Evolutionary conservation across 1,140 invertebrate genomes (phyloP).

Genomic region (Pentalonia nigronervosa): DNA sequence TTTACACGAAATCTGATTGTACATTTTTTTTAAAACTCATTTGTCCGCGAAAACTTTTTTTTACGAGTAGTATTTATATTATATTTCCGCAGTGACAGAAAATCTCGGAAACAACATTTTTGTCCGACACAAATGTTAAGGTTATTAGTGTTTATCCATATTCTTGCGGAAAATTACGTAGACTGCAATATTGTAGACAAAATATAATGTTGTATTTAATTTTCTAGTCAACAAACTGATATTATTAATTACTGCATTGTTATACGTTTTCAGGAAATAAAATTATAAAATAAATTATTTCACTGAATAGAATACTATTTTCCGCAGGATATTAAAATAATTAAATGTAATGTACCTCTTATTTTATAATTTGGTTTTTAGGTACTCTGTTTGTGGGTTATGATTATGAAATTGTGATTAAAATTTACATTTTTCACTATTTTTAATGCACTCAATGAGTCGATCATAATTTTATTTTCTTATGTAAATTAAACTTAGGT

Average conservation of each 20-base stretch:
- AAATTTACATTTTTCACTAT: too few species aligned
- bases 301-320: neutral
- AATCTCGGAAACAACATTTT: neutral
- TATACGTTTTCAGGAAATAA: neutral
- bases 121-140: neutral
- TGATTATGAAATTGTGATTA: neutral
- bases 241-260: neutral
- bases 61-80: neutral
- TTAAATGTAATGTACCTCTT: neutral
- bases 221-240: neutral
- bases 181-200: neutral
- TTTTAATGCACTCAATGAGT: too few species aligned
- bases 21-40: slow-evolving; percentile 31
- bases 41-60: neutral
- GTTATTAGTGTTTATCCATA: neutral
- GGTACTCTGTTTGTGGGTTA: neutral
- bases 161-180: neutral
- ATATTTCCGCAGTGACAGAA: neutral
- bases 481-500: neutral
- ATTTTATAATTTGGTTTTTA: neutral
- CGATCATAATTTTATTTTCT: neutral
- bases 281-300: neutral
- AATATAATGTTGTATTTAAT: neutral
- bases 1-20: slow-evolving; percentile 21
- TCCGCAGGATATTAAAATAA: neutral